Evolutionary conservation across 2,113 vertebrate genomes (phyloP).

Genomic region (Glaucomys volans): DNA sequence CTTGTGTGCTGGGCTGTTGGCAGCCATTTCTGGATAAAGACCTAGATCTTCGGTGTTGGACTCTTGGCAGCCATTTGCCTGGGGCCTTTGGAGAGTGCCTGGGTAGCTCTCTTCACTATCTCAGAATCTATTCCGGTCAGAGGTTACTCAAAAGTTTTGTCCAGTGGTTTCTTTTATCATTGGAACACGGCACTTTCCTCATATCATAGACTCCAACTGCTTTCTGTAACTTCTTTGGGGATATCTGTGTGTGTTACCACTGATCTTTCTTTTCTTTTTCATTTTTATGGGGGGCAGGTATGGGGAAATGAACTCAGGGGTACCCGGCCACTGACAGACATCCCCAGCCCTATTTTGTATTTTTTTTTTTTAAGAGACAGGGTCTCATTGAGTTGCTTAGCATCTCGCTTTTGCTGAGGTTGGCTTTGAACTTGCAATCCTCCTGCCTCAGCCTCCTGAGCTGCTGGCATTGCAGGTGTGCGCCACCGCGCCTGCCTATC

Average conservation of each 20-base stretch:
- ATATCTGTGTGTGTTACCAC: background rate
- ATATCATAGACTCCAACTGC: background rate
- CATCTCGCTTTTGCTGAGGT: no score
- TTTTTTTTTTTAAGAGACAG: no score
- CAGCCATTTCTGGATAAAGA: slow-evolving; percentile 3
- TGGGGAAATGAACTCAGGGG: no score
- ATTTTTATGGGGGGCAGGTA: no score
- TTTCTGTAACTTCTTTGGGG: background rate
- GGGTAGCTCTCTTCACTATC: background rate
- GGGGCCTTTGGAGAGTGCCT: background rate
- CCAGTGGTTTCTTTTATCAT: background rate
- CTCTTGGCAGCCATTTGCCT: background rate
- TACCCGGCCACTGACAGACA: no score
- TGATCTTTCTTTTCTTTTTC: no score
- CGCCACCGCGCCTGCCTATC: no score
- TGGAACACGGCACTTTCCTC: background rate
- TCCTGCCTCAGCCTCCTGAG: no score
- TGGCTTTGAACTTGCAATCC: no score
- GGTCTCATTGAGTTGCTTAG: no score
- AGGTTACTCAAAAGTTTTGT: background rate
- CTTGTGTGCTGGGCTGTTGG: background rate
- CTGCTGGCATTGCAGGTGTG: no score
- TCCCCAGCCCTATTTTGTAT: no score
- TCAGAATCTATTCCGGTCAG: background rate
- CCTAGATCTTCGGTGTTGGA: background rate